Conservation (phyloP, 2,888 invertebrate species). For the Eupithecia abbreviata region DNA sequence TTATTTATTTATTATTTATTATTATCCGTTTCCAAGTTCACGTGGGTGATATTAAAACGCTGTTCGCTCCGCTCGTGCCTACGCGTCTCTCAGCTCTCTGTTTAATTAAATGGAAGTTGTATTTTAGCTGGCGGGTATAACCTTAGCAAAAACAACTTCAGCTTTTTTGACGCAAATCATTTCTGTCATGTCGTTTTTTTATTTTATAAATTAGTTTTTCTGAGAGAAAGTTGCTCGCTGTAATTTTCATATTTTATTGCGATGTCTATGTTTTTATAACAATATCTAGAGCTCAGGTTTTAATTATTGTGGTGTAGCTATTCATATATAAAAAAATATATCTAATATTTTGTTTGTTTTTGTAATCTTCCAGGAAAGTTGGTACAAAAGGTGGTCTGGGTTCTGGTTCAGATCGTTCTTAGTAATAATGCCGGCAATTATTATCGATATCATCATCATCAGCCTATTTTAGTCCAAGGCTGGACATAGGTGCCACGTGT, state of each 20-base stretch:
- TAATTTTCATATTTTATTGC: not conserved
- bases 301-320: not conserved
- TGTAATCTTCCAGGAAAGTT: too few relatives aligned
- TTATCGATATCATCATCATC: too few relatives aligned
- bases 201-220: slow-evolving; percentile 17
- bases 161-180: slow-evolving; percentile 20
- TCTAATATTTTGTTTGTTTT: not conserved
- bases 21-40: not conserved
- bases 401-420: too few relatives aligned
- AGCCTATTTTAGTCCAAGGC: too few relatives aligned
- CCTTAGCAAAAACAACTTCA: slow-evolving; percentile 43
- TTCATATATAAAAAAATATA: too few relatives aligned
- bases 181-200: slow-evolving; percentile 17
- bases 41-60: not conserved
- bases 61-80: slow-evolving; percentile 17
- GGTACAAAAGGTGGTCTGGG: too few relatives aligned
- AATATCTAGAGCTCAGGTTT: not conserved
- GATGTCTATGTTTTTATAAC: not conserved
- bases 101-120: slow-evolving; percentile 40
- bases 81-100: slow-evolving; percentile 4
- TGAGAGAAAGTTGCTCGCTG: slow-evolving; percentile 2
- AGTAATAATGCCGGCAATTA: too few relatives aligned
- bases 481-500: too few relatives aligned
- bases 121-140: slow-evolving; percentile 34
- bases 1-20: too few relatives aligned